Percentiles rank a stretch among this genome's conserved stretches.
phyloP scores from a whole-genome alignment of 2,797 vertebrate species.

The Falco columbarius region DNA sequence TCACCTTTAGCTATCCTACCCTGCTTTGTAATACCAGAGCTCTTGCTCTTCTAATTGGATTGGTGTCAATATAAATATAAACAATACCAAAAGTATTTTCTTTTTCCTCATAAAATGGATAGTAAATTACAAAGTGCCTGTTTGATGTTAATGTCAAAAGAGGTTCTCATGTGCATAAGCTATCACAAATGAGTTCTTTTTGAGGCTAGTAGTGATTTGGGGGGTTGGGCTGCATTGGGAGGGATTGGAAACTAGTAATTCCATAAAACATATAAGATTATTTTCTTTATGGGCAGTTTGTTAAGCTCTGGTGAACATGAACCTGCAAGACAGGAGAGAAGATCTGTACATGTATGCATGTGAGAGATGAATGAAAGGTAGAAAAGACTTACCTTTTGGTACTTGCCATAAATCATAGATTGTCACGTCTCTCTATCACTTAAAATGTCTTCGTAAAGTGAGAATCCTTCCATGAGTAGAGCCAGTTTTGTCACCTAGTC shows the following conservation, averaged over 20 bases:
- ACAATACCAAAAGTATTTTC: not conserved
- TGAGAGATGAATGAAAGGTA: not conserved
- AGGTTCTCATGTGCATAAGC: not conserved
- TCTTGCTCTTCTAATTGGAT: not conserved
- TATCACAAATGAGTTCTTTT: not conserved
- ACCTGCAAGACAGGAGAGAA: not conserved
- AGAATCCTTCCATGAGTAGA: not conserved
- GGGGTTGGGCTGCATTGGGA: not conserved
- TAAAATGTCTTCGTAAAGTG: not conserved
- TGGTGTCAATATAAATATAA: not conserved
- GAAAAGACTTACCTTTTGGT: not conserved
- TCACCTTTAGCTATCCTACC: not conserved
- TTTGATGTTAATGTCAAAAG: not conserved
- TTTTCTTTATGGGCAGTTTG: not conserved
- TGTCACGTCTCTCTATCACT: not conserved
- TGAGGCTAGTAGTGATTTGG: not conserved
- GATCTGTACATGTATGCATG: not conserved
- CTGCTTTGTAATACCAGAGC: not conserved
- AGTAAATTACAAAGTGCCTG: not conserved
- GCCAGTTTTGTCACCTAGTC: not conserved
- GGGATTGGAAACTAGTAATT: not conserved
- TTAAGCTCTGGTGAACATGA: not conserved
- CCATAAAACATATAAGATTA: not conserved
- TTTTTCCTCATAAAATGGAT: not conserved
- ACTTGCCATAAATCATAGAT: not conserved